Conservation (phyloP, 2,113 vertebrate species). For the Scomber colias region DNA sequence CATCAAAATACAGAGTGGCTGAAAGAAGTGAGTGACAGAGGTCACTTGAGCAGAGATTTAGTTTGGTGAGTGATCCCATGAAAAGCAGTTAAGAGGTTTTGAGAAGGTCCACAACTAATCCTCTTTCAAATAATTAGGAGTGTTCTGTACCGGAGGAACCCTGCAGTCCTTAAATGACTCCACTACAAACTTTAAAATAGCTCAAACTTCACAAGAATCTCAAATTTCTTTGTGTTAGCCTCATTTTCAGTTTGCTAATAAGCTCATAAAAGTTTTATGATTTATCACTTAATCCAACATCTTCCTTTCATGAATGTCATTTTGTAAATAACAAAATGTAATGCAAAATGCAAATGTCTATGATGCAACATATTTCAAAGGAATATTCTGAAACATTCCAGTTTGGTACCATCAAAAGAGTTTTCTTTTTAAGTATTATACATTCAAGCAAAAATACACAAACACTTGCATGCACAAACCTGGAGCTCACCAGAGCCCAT, state of each 20-base stretch:
- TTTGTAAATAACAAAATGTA: no score
- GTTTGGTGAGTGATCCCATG: slow-evolving; percentile 2
- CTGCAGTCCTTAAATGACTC: slow-evolving; percentile 1
- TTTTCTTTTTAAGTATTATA: not conserved
- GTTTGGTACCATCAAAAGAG: no score
- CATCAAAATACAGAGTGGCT: not conserved
- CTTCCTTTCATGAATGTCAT: no score
- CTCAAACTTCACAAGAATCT: no score
- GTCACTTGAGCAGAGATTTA: slow-evolving; percentile 9
- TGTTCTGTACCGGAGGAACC: not conserved
- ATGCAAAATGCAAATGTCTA: no score
- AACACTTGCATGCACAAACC: slow-evolving; percentile 75
- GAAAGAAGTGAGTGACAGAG: not conserved
- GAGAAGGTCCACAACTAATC: slow-evolving; percentile 17
- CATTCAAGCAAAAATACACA: not conserved
- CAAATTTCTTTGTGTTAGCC: no score
- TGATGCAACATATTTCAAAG: no score
- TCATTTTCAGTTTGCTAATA: no score
- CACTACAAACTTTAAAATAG: not conserved
- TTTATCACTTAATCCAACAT: no score
- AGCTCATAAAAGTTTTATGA: no score
- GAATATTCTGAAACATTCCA: no score
- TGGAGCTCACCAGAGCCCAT: slow-evolving; percentile 89
- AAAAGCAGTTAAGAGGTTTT: slow-evolving; percentile 29
- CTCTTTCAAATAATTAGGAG: slow-evolving; percentile 24